These are phyloP conservation scores for Blennius ocellaris DNA, from an alignment of 2,113 vertebrate genomes.

Conservation along the genomic window DNA sequence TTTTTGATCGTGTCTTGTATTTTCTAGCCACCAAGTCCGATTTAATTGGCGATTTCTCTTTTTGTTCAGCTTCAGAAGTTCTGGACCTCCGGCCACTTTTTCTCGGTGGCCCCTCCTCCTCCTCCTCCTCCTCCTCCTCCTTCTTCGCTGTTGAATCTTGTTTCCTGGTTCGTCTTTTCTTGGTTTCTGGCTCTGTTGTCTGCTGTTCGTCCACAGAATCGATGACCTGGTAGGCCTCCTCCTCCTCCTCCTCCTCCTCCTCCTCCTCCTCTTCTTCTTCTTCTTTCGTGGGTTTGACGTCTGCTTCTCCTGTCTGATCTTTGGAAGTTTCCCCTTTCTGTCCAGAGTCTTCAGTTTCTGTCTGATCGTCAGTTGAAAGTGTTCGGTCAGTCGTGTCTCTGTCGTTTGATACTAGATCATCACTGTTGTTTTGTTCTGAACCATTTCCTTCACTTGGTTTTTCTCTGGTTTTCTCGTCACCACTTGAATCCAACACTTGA, in stretches of 20 bases:
- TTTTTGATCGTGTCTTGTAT: background rate
- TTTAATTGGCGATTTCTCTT: conserved; percentile 13
- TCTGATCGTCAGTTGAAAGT: conserved; percentile 46
- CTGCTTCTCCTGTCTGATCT: conserved; percentile 9
- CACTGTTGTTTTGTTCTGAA: background rate
- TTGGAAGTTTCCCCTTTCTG: background rate
- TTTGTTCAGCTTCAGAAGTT: conserved; percentile 30
- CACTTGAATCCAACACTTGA: background rate
- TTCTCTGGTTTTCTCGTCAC: background rate
- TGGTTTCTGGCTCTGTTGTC: background rate
- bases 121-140: conserved; percentile 24
- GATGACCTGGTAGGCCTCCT: conserved; percentile 12
- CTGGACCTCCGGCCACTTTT: conserved; percentile 3
- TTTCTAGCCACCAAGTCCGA: background rate
- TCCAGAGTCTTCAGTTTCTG: background rate
- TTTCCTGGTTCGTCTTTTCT: background rate
- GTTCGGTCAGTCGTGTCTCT: conserved; percentile 44
- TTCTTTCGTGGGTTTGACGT: conserved; percentile 4
- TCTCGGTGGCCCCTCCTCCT: conserved; percentile 11
- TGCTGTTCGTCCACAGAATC: conserved; percentile 62
- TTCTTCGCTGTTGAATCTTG: background rate
- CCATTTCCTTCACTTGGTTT: background rate
- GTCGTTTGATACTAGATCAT: background rate
- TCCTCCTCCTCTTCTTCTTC: no score
- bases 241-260: no score